Percentiles rank a stretch among this genome's conserved stretches.
Conservation (phyloP, 2,888 invertebrate species). For the Acronicta alni region DNA sequence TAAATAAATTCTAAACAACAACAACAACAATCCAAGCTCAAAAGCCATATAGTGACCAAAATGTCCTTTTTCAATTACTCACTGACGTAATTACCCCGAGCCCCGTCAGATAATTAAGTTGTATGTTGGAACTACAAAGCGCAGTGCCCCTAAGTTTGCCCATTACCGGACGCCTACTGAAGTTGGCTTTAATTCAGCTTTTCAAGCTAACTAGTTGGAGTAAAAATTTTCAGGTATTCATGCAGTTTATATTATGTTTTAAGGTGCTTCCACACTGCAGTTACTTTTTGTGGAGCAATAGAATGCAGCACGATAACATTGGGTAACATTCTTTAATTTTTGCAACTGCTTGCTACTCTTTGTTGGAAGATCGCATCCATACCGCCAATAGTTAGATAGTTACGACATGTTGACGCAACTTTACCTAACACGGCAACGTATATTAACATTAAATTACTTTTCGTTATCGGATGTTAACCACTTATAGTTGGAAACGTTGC, state of each 20-base stretch:
- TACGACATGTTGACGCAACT: too few relatives aligned
- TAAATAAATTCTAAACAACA: neutral
- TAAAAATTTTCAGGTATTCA: constrained; percentile 32
- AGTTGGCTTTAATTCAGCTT: constrained; percentile 43
- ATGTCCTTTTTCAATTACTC: constrained; percentile 53
- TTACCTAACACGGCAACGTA: too few relatives aligned
- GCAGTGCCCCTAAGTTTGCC: constrained; percentile 69
- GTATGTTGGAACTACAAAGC: constrained; percentile 77
- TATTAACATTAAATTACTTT: too few relatives aligned
- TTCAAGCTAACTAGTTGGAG: constrained; percentile 34
- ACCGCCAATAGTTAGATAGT: too few relatives aligned
- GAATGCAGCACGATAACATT: too few relatives aligned
- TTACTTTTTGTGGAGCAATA: too few relatives aligned
- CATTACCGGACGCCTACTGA: constrained; percentile 66
- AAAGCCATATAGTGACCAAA: constrained; percentile 17
- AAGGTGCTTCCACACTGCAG: too few relatives aligned
- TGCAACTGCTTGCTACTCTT: too few relatives aligned
- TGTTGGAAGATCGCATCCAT: too few relatives aligned
- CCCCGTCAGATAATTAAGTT: constrained; percentile 73
- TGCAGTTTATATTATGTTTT: constrained; percentile 5
- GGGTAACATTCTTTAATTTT: too few relatives aligned
- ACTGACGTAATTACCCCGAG: constrained; percentile 48
- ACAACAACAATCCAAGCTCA: neutral
- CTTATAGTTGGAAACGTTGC: too few relatives aligned
- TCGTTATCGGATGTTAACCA: too few relatives aligned